phyloP scores from a whole-genome alignment of 2,888 invertebrate species.

The Icerya purchasi region DNA sequence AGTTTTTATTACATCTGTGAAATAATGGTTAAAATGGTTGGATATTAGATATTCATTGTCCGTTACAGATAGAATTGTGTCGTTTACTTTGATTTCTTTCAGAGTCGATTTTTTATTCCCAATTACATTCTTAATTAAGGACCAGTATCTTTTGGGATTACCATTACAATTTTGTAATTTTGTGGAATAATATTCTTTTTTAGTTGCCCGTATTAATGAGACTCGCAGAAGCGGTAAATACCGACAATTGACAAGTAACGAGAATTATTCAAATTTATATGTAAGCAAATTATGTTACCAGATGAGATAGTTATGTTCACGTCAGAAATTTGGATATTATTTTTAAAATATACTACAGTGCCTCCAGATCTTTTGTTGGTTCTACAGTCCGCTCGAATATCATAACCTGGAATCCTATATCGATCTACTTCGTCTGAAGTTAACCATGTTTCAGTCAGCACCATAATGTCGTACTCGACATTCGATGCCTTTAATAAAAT shows the following conservation, averaged over 20 bases:
- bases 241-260: neutral
- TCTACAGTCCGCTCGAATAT: neutral
- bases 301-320: neutral
- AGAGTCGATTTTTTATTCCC: no score
- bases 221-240: neutral
- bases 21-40: neutral
- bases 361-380: neutral
- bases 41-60: neutral
- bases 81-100: no score
- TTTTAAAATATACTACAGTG: neutral
- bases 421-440: neutral
- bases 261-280: neutral
- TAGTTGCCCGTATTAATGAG: no score
- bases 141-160: no score
- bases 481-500: neutral
- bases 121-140: no score
- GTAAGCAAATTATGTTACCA: neutral
- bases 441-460: neutral
- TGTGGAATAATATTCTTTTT: no score
- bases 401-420: neutral
- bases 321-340: neutral
- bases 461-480: neutral
- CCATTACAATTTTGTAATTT: no score
- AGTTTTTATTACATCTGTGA: neutral
- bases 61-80: no score